These are phyloP conservation scores for Melanogrammus aeglefinus DNA, from an alignment of 2,797 vertebrate genomes.

Conservation along the genomic window DNA sequence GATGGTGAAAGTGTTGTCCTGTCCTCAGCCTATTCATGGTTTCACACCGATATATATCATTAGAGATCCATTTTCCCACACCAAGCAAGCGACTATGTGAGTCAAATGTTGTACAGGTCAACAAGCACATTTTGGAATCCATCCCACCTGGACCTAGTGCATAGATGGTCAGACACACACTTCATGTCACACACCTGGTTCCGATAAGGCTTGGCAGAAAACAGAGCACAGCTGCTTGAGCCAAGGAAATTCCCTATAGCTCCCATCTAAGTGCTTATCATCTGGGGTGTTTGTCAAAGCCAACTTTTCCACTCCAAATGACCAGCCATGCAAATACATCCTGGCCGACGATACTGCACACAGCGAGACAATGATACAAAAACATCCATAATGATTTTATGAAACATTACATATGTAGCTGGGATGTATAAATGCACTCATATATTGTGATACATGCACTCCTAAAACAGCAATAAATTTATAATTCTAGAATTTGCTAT, in stretches of 20 bases:
- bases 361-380: not conserved
- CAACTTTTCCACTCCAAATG: conserved; percentile 52
- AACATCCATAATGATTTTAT: not conserved
- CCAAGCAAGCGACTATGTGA: not conserved
- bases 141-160: conserved; percentile 33
- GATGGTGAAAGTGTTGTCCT: not conserved
- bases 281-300: conserved; percentile 60
- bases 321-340: conserved; percentile 30
- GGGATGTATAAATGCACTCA: not conserved
- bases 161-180: conserved; percentile 49
- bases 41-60: not conserved
- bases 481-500: not conserved
- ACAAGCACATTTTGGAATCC: not conserved
- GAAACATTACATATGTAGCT: not conserved
- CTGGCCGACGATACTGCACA: not conserved
- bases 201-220: conserved; percentile 64
- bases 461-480: not conserved
- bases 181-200: conserved; percentile 63
- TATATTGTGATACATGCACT: not conserved
- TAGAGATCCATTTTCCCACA: not conserved
- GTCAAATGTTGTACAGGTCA: conserved; percentile 14
- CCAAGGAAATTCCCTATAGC: conserved; percentile 72
- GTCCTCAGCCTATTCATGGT: not conserved
- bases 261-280: conserved; percentile 64
- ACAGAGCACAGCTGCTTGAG: conserved; percentile 70